Evolutionary conservation across 2,888 invertebrate genomes (phyloP).

Genomic region (Microplitis manilae): DNA sequence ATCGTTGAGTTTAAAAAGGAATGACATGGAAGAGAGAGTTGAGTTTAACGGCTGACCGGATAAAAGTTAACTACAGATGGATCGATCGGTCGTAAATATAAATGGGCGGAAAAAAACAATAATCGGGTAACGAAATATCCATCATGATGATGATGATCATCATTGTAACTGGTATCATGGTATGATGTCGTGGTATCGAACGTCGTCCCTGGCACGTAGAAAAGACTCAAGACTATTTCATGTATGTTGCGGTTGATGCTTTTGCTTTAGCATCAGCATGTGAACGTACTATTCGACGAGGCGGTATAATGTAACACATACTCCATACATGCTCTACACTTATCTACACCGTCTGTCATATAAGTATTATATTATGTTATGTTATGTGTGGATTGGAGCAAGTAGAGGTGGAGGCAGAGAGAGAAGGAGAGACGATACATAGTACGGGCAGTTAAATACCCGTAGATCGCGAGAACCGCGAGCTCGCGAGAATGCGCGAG

Average conservation of each 20-base stretch:
- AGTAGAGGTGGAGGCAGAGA: not conserved
- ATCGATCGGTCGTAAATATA: not conserved
- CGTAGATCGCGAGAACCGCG: not conserved
- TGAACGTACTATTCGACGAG: not conserved
- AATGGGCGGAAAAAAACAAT: not conserved
- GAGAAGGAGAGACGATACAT: not conserved
- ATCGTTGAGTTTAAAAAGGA: not conserved
- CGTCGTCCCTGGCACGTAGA: constrained; percentile 15
- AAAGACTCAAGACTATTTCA: not conserved
- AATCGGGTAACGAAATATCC: not conserved
- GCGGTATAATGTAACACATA: not conserved
- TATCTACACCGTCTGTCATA: too few species aligned
- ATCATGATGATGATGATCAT: too few species aligned
- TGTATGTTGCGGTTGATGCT: constrained; percentile 3
- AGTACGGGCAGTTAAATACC: not conserved
- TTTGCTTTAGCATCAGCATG: not conserved
- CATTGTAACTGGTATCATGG: not conserved
- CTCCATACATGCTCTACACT: too few species aligned
- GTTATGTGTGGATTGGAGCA: not conserved
- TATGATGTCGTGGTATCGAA: not conserved
- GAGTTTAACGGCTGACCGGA: not conserved
- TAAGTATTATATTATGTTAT: too few species aligned
- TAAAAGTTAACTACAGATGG: not conserved
- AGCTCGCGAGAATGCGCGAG: constrained; percentile 2
- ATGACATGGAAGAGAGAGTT: not conserved